phyloP scores from a whole-genome alignment of 2,797 vertebrate genomes.

The Gymnoscopelus microlampas region DNA sequence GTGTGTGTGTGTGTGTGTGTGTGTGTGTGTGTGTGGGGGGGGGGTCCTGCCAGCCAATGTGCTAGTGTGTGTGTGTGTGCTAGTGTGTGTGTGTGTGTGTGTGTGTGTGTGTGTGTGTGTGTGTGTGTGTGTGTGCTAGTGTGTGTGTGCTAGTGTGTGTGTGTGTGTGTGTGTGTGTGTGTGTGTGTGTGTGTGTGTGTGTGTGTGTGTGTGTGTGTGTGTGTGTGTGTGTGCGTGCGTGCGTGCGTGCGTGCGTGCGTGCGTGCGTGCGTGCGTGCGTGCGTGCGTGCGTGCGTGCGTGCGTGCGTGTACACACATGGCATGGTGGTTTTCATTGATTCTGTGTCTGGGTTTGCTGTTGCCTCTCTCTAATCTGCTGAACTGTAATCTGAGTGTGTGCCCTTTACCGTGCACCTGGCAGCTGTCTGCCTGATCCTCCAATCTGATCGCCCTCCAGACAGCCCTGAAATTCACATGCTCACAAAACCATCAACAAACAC shows the following conservation, averaged over 20 bases:
- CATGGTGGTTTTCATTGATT: conserved; percentile 26
- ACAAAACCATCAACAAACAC: conserved; percentile 22
- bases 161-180: neutral
- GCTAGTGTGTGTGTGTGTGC: conserved; percentile 39
- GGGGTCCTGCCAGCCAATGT: too few species aligned
- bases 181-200: conserved; percentile 35
- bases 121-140: conserved; percentile 8
- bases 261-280: conserved; percentile 16
- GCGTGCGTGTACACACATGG: conserved; percentile 12
- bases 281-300: conserved; percentile 5
- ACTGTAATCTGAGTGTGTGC: conserved; percentile 51
- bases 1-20: conserved; percentile 10
- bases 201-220: conserved; percentile 51
- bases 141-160: conserved; percentile 13
- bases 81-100: conserved; percentile 54
- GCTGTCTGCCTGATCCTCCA: conserved; percentile 22
- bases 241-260: conserved; percentile 23
- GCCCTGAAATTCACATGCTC: conserved; percentile 10
- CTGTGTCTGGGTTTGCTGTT: conserved; percentile 52
- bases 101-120: conserved; percentile 7
- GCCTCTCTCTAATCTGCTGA: conserved; percentile 54
- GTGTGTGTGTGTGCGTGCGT: conserved; percentile 14
- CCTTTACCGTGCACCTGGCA: conserved; percentile 48
- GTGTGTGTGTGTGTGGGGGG: conserved; percentile 15
- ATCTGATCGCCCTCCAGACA: neutral